Evolutionary conservation across 2,113 vertebrate genomes (phyloP), one percentile per base, ranked within the genome.

Genomic region (Hucho hucho): DNA sequence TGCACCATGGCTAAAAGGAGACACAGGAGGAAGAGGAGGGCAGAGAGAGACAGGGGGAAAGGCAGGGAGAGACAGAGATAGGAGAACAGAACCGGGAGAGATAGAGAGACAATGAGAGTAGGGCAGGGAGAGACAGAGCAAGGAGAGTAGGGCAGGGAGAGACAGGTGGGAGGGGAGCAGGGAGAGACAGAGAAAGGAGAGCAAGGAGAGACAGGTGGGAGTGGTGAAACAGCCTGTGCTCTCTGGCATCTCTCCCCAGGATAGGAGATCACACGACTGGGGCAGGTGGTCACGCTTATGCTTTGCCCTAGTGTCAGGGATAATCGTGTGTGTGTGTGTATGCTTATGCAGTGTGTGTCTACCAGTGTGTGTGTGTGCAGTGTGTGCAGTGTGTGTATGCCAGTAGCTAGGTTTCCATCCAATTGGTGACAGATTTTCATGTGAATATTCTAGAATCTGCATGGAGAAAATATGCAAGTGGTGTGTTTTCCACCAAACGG

Each of bases 261-360:
- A 79, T 49, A 69, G 64, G 3, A 61, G 69, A 70, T 18, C 32
- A 32, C 56, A n/a, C 73, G 70, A 49, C 22, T 22, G 68, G 81
- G 80, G 83, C 87, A 84, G 87, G 85, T 85, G 79, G 77, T 77
- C 20, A 3, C 22, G 6, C 78, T 20, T 20, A 20, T 61, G 58
- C 6, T 46, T 37, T n/a, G 28, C 24, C 49, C 18, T 9, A 6
- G 70, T 9, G 70, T 20, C 4, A 37, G 24, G 28, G 25, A 37
- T 13, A 47, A 11, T 58, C 4, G 20, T 59, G 70, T 22, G 22
- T n/a, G 58, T 25, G 14, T 64, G 29, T 24, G 58, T 63, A 1
- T 72, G 14, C 32, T 32, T 61, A n/a, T 61, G 53, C 9, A 43
- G 68, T 46, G 65, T 56, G 46, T 56, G 46, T 56, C 25, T 67